Evolutionary conservation across 2,888 invertebrate genomes (phyloP), one percentile per base, ranked within the genome.

Genomic region (Monochamus alternatus): DNA sequence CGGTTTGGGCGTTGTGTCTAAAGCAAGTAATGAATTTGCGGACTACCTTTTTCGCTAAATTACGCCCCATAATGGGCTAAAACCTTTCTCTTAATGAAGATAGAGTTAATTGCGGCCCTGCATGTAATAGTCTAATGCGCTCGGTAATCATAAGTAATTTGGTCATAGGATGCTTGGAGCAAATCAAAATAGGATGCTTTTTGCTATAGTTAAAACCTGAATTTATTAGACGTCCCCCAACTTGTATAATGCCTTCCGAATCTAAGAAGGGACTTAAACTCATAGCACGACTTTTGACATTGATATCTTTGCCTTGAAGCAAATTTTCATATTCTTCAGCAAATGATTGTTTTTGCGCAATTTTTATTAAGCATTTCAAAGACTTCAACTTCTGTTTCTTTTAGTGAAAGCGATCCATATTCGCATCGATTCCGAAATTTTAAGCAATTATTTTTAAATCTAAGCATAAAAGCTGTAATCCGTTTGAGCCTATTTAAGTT

Each of bases 161-260:
- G 5, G 82, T 82, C 7, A 81, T 44, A 8, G 64, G 59, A 76
- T 78, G 75, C 43, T 81, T 59, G 5, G 71, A 31, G 8, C 79
- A 71, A 38, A 82, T 71, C 31, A 82, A 70, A 43, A 78, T 62
- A 5, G 82, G 81, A 78, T 77, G 76, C 75, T 81, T 80, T 60
- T 79, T 77, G 32, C 77, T 70, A 67, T 75, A 79, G 44, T 67
- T 58, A 58, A 79, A 77, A 10, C 75, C 52, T 30, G 82, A 75
- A 68, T 82, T 74, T 59, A 52, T 32, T 30, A 82, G 44, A 44
- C 81, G 69, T 38, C 81, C 79, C 9, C 82, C 78, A n/a, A 81
- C 76, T 59, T 80, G 72, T 30, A 82, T 62, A 9, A 81, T 5
- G 22, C 69, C 75, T 51, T 67, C 55, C 10, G 75, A 31, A 58